A percentile compares a stretch with the other conserved stretches of the same genome.
Conservation (phyloP, 1,140 invertebrate genomes). For the Ceratina australensis region DNA sequence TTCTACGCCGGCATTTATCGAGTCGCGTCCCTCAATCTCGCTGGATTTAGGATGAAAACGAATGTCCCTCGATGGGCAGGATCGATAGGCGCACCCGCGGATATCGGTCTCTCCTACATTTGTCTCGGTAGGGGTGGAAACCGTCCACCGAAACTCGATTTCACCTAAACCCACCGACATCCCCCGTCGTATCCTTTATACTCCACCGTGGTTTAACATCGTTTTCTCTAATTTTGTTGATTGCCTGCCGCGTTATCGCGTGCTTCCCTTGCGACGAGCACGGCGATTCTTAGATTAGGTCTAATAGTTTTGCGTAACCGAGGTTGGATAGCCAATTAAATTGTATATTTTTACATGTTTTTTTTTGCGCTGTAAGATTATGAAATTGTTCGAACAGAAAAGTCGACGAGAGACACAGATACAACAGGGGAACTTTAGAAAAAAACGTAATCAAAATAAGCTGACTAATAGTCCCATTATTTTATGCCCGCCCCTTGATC, state of each 20-base stretch:
- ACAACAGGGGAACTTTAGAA: too few species aligned
- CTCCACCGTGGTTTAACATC: conserved; percentile 30
- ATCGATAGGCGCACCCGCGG: conserved; percentile 45
- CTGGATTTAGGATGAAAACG: conserved; percentile 50
- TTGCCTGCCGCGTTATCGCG: conserved; percentile 28
- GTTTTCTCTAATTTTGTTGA: conserved; percentile 39
- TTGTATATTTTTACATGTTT: too few species aligned
- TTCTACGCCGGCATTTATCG: conserved; percentile 51
- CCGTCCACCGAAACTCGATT: conserved; percentile 45
- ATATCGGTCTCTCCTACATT: conserved; percentile 41
- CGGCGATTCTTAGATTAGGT: neutral
- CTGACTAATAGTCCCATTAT: neutral
- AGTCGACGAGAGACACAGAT: too few species aligned
- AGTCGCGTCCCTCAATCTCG: conserved; percentile 51
- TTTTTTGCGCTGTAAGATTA: too few species aligned
- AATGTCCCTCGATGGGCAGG: conserved; percentile 45
- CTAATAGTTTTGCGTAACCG: neutral
- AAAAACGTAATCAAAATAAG: too few species aligned
- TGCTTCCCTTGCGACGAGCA: neutral
- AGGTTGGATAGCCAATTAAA: too few species aligned
- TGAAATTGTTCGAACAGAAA: too few species aligned
- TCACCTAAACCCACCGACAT: neutral
- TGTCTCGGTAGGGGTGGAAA: conserved; percentile 28
- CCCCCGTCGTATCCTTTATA: neutral
- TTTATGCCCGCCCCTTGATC: too few species aligned